Percentiles rank a stretch among this genome's conserved stretches.
These are phyloP conservation scores for Cygnus buccinator DNA, from an alignment of 2,113 vertebrate genomes.

Conservation along the genomic window DNA sequence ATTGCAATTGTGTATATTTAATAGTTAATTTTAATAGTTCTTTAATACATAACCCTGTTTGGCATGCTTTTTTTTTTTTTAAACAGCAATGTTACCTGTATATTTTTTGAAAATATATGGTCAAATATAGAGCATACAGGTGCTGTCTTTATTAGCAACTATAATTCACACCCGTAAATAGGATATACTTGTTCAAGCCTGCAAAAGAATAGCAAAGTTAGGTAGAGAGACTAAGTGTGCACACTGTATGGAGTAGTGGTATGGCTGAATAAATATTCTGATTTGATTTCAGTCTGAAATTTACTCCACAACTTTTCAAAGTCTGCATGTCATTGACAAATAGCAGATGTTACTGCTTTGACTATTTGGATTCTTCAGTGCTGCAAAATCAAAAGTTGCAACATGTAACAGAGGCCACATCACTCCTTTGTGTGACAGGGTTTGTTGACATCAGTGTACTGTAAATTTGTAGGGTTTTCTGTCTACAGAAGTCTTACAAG, in stretches of 20 bases:
- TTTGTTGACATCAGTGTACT: not conserved
- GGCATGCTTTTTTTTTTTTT: rapidly evolving
- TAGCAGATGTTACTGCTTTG: not conserved
- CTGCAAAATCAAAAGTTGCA: not conserved
- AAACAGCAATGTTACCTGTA: not conserved
- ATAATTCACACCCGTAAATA: not conserved
- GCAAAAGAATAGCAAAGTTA: not conserved
- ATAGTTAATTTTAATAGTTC: not conserved
- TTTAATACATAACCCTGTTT: not conserved
- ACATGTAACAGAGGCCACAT: not conserved
- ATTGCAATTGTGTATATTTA: not conserved
- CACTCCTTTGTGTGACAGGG: rapidly evolving
- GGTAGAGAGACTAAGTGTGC: not conserved
- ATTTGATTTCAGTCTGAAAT: not conserved
- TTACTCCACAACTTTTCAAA: not conserved
- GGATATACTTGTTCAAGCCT: not conserved
- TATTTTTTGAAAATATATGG: not conserved
- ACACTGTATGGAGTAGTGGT: not conserved
- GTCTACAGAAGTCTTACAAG: not conserved
- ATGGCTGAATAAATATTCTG: not conserved
- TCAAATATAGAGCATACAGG: not conserved
- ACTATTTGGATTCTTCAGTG: not conserved
- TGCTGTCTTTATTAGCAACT: not conserved
- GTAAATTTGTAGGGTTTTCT: not conserved
- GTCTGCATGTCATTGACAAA: not conserved